phyloP scores from a whole-genome alignment of 1,140 invertebrate species.

The Galendromus occidentalis region DNA sequence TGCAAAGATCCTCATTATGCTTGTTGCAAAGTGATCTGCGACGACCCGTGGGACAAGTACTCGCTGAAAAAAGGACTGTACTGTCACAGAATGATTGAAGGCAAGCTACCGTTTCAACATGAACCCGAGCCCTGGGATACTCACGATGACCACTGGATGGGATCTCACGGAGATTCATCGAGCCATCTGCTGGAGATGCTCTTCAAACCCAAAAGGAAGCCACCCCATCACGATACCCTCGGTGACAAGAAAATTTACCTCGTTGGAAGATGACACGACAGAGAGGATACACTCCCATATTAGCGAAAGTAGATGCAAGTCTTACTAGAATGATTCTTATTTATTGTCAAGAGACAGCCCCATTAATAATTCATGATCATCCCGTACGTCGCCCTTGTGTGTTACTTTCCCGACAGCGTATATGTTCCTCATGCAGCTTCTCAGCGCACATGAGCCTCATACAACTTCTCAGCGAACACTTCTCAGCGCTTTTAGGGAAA shows the following conservation, averaged over 20 bases:
- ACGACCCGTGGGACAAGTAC: not conserved
- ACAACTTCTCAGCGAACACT: too few relatives aligned
- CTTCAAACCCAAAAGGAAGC: not conserved
- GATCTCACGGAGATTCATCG: not conserved
- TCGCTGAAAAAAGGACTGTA: not conserved
- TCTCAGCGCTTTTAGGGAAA: too few relatives aligned
- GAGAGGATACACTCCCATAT: too few relatives aligned
- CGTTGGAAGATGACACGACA: not conserved
- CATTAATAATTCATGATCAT: too few relatives aligned
- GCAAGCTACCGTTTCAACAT: not conserved
- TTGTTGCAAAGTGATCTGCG: not conserved
- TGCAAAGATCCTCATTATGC: constrained; percentile 9
- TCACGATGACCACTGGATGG: not conserved
- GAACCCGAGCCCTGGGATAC: not conserved
- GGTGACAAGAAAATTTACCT: constrained; percentile 1
- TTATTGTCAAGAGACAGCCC: too few relatives aligned
- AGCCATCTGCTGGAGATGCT: not conserved
- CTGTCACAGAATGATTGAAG: constrained; percentile 5
- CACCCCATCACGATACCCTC: not conserved
- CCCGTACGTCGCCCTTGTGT: too few relatives aligned
- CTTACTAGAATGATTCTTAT: too few relatives aligned
- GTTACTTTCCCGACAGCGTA: too few relatives aligned
- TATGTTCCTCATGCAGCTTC: too few relatives aligned
- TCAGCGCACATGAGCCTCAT: too few relatives aligned
- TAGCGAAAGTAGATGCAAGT: too few relatives aligned